Base-by-base conservation (phyloP, 1,140 invertebrate species). In the Drosophila virilis region DNA sequence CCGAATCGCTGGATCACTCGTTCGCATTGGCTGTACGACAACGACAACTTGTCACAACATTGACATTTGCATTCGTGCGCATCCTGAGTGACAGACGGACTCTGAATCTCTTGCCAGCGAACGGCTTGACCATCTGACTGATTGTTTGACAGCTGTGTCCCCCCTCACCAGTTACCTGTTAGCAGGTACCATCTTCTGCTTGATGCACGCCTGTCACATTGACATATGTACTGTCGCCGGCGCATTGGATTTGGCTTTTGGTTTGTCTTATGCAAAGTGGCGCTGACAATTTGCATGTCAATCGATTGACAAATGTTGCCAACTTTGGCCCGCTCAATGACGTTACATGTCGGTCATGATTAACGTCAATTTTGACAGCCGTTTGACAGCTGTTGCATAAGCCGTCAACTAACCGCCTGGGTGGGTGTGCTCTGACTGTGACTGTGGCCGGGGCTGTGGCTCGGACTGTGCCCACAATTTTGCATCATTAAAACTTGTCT, bases 41-140 rank as follows among this genome's bases (percentile, higher is more conserved):
- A 50, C 76, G 83, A 83, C 83, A 89, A 89, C 80, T 90, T 89
- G 84, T 89, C 84, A 80, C 77, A 80, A 69, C 71, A 89, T 84
- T 90, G 84, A 89, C 84, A 89, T 89, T 89, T 89, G 84, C 84
- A 89, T 89, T 89, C 84, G 84, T 80, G 84, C 84, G 70, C 82
- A 86, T 86, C 82, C 82, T 80, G 85, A 84, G 73, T 85, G 78
- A 86, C 78, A 60, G 78, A 86, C 55, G 64, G 78, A 86, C 55
- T 81, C 73, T 69, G 77, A 51, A 17, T 32, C 35, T 28, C 51
- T 73, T 79, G 83, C 72, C 78, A 75, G 58, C 67, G 65, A 68
- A 89, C 83, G 7, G 48, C 28, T 15, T 83, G 83, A 73, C 77
- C 81, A 76, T 65, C 68, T 73, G 74, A 88, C 84, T 89, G 84